These are phyloP conservation scores for Oryctolagus cuniculus DNA, from an alignment of 2,113 vertebrate genomes.

Conservation along the genomic window DNA sequence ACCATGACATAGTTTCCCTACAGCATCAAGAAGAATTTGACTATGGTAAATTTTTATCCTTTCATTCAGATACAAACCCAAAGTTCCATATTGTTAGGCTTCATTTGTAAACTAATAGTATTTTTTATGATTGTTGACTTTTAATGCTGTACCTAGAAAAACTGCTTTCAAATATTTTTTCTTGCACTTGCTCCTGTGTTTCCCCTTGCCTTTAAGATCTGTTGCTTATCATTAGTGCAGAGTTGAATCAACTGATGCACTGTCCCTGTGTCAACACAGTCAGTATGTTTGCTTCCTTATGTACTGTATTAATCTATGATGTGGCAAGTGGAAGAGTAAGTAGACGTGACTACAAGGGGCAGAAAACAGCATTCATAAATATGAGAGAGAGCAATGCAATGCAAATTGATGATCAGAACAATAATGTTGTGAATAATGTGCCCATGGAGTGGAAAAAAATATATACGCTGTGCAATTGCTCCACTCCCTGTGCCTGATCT, in stretches of 20 bases:
- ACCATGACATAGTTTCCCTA: neutral
- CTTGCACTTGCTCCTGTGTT: neutral
- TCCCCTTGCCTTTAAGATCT: neutral
- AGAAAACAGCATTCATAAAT: slow-evolving; percentile 31
- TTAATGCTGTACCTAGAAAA: neutral
- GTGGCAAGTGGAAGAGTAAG: neutral
- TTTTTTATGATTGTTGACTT: neutral
- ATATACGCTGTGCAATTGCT: neutral
- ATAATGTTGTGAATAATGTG: neutral
- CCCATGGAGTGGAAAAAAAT: slow-evolving; percentile 54
- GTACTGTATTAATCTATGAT: neutral
- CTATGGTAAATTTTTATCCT: neutral
- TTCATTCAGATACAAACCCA: neutral
- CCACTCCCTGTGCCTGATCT: slow-evolving; percentile 44
- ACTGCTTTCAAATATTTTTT: neutral
- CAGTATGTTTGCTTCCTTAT: neutral
- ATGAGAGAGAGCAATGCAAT: neutral
- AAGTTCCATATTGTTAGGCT: neutral
- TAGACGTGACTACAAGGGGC: neutral
- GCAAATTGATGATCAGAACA: slow-evolving; percentile 55
- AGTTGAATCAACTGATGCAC: neutral
- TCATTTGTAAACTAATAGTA: neutral
- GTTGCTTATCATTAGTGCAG: neutral
- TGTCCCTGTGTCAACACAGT: neutral
- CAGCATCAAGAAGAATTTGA: neutral